Evolutionary conservation across 2,888 invertebrate species (phyloP).

Genomic region (Macrophya annulata): DNA sequence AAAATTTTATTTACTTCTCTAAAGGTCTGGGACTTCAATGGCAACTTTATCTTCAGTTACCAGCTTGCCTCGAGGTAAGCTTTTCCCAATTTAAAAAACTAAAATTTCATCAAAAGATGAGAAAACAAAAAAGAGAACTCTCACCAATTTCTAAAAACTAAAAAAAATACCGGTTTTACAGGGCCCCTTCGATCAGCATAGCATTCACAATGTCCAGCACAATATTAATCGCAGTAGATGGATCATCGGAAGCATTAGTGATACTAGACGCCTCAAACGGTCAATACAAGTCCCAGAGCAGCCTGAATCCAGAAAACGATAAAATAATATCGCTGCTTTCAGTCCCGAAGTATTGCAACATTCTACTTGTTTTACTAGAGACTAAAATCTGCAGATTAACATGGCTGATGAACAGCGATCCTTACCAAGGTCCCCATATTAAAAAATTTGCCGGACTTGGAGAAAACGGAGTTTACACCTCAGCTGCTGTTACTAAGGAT

Average conservation of each 20-base stretch:
- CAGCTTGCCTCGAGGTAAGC: not conserved
- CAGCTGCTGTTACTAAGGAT: conserved; percentile 78
- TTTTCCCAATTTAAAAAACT: not conserved
- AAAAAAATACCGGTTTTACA: conserved; percentile 32
- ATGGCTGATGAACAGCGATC: conserved; percentile 65
- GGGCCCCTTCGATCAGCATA: conserved; percentile 60
- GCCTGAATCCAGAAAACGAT: conserved; percentile 64
- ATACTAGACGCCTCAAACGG: conserved; percentile 64
- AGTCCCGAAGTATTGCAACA: conserved; percentile 66
- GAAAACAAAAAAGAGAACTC: not conserved
- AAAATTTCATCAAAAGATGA: not conserved
- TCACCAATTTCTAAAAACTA: not conserved
- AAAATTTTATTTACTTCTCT: not conserved
- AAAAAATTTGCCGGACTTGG: conserved; percentile 66
- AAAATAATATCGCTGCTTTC: conserved; percentile 70
- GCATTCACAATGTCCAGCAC: conserved; percentile 65
- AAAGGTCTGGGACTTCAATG: not conserved
- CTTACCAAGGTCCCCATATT: conserved; percentile 69
- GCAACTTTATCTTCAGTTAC: not conserved
- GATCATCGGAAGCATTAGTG: conserved; percentile 68
- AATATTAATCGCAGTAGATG: conserved; percentile 71
- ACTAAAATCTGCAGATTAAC: conserved; percentile 68
- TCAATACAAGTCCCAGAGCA: conserved; percentile 69
- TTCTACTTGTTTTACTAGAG: conserved; percentile 73
- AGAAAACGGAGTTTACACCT: conserved; percentile 69